Conservation (phyloP, 2,888 invertebrate species). For the Tachina lurida region DNA sequence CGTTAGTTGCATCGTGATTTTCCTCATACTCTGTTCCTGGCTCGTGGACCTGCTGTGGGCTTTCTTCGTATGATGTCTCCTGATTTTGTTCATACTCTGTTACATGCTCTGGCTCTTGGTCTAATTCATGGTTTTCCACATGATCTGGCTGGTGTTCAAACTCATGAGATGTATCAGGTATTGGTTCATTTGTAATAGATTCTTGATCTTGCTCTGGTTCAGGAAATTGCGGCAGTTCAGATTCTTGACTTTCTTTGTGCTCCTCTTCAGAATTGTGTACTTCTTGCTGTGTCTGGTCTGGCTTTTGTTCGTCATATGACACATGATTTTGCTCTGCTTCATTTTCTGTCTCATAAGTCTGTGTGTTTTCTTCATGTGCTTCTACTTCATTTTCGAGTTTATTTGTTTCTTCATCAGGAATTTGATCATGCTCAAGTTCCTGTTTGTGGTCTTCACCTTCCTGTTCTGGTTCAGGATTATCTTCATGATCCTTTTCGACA, state of each 20-base stretch:
- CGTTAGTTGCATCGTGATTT: neutral
- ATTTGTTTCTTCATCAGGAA: neutral
- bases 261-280: neutral
- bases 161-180: neutral
- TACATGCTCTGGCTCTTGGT: neutral
- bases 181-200: neutral
- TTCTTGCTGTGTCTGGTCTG: neutral
- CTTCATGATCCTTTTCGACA: neutral
- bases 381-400: conserved; percentile 28
- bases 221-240: neutral
- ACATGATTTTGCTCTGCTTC: neutral
- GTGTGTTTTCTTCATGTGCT: conserved; percentile 31
- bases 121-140: neutral
- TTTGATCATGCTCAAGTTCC: neutral
- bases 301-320: neutral
- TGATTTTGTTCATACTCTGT: neutral
- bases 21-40: neutral
- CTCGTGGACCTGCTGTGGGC: neutral
- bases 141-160: neutral
- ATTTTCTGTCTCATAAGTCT: neutral
- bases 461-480: neutral
- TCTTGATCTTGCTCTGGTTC: neutral
- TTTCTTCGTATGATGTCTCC: neutral
- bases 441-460: conserved; percentile 20
- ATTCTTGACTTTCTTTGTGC: neutral